Conservation (phyloP, 2,113 vertebrate species). For the Oreochromis spilurus region DNA sequence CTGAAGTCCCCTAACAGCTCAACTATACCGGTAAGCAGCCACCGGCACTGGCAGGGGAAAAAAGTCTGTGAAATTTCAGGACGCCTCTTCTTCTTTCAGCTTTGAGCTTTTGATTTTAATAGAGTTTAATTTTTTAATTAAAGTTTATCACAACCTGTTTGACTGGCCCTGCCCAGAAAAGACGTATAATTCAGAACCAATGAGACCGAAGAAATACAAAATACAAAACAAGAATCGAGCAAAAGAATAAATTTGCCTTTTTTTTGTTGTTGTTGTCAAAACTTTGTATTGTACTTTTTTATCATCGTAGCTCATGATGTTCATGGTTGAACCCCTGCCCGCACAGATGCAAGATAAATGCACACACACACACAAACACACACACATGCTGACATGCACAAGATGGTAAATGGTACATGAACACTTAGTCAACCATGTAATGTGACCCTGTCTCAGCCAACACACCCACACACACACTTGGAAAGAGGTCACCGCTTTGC, state of each 20-base stretch:
- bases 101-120: background rate
- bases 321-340: background rate
- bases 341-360: conserved; percentile 4
- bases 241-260: background rate
- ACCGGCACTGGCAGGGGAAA: background rate
- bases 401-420: conserved; percentile 55
- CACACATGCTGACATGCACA: conserved; percentile 41
- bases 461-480: background rate
- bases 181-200: background rate
- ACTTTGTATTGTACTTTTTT: background rate
- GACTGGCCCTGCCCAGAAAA: background rate
- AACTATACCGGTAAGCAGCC: background rate
- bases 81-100: background rate
- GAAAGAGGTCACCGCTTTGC: conserved; percentile 62
- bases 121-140: background rate
- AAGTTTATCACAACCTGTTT: background rate
- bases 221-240: background rate
- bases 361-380: conserved; percentile 7
- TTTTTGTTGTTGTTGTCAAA: background rate
- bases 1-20: background rate
- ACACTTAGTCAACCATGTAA: conserved; percentile 59
- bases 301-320: background rate
- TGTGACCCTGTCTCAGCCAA: conserved; percentile 33
- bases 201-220: background rate
- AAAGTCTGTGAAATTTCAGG: background rate